Percentiles rank a stretch among this genome's conserved stretches.
Conservation (phyloP, 2,888 invertebrate genomes). For the Lagria hirta region DNA sequence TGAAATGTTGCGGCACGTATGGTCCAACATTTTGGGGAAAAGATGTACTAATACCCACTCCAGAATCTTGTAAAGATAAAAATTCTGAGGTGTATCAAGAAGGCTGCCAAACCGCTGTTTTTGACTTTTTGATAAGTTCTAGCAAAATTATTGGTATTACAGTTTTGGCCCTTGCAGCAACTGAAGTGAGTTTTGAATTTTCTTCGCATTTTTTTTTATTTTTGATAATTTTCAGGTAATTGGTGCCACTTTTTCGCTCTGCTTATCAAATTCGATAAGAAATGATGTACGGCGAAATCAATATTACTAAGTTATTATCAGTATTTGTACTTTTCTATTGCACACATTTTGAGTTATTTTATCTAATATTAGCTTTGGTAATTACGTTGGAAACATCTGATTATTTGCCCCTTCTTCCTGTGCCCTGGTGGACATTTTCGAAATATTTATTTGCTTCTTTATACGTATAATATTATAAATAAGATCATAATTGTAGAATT, state of each 20-base stretch:
- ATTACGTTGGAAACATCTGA: no score
- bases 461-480: no score
- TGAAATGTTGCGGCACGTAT: slow-evolving; percentile 33
- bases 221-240: slow-evolving; percentile 31
- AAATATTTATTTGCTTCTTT: no score
- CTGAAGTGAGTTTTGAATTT: slow-evolving; percentile 28
- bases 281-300: slow-evolving; percentile 25
- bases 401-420: no score
- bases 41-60: not conserved
- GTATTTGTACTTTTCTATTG: no score
- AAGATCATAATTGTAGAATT: no score
- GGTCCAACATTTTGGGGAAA: slow-evolving; percentile 21
- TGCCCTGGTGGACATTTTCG: no score
- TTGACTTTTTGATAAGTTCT: slow-evolving; percentile 27
- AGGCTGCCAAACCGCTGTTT: slow-evolving; percentile 28
- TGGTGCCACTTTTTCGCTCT: slow-evolving; percentile 33
- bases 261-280: slow-evolving; percentile 33
- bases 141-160: slow-evolving; percentile 32
- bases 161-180: slow-evolving; percentile 31
- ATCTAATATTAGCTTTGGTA: no score
- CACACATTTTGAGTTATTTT: no score
- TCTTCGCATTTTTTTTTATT: not conserved
- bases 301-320: slow-evolving; percentile 12
- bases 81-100: slow-evolving; percentile 1
- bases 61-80: slow-evolving; percentile 4